Percentiles rank a stretch among this genome's conserved stretches.
phyloP scores from a whole-genome alignment of 2,888 invertebrate genomes.

The Neocrepidodera transversa region DNA sequence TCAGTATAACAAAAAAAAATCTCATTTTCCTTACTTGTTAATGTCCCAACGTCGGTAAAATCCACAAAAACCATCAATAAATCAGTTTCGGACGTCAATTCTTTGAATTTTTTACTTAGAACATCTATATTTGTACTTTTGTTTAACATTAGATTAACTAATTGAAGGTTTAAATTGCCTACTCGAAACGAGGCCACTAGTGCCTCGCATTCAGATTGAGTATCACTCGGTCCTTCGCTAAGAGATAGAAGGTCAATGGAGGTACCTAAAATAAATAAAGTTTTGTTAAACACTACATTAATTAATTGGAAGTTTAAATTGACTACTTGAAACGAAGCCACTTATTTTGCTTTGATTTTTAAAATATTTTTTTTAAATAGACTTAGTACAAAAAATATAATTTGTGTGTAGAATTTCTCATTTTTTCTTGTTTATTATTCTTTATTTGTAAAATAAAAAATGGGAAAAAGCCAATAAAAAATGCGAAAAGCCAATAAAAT shows the following conservation, averaged over 20 bases:
- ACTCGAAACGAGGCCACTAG: conserved; percentile 62
- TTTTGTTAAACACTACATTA: no score
- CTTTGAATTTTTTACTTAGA: conserved; percentile 45
- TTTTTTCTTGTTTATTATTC: no score
- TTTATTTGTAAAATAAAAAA: no score
- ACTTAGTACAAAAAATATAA: no score
- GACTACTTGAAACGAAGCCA: no score
- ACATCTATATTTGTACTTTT: conserved; percentile 39
- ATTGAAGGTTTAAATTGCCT: conserved; percentile 61
- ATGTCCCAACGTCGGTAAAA: conserved; percentile 48
- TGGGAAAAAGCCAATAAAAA: no score
- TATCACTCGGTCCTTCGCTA: conserved; percentile 47
- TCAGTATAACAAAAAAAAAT: background rate
- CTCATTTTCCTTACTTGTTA: conserved; percentile 43
- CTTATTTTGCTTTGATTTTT: no score
- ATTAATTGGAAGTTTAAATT: no score
- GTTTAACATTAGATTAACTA: conserved; percentile 59
- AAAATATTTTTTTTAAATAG: no score
- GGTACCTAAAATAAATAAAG: conserved; percentile 33
- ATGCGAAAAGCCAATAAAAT: no score
- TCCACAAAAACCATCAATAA: conserved; percentile 54
- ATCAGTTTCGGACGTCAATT: conserved; percentile 49
- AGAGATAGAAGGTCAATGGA: conserved; percentile 48
- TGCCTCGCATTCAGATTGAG: conserved; percentile 46
- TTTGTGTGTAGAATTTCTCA: no score